Evolutionary conservation across 2,888 invertebrate species (phyloP), one percentile per base, ranked within the genome.

Genomic region (Tenthredo amoena): DNA sequence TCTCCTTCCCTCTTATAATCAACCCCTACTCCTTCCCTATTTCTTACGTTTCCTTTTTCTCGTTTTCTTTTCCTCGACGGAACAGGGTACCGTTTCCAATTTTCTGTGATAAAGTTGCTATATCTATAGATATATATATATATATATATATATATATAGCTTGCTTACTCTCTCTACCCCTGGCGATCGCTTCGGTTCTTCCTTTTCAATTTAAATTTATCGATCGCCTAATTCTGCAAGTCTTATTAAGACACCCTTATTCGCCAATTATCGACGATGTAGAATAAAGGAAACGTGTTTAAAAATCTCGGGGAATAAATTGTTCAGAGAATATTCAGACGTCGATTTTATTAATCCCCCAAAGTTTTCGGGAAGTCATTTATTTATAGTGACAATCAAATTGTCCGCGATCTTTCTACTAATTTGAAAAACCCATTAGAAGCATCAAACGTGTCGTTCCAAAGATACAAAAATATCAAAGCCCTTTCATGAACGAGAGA

Each of bases 31-130:
- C 6, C 34, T 31, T 50, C 1, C 34, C 2, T 50, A 6, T 31
- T 31, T 55, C 26, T 55, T 55, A 18, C 15, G 0, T 26, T 31
- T 77, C 6, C 12, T 31, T 77, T 50, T 55, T 84, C 62, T 31
- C 79, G 71, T 84, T 76, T 55, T 82, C 86, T 87, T 55, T 81
- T 76, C 43, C 26, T 26, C 18, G 50, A 50, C 6, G 50, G 6
- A 50, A 50, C 50, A n/a, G 18, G 18, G 6, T n/a, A n/a, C 18
- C 3, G 50, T n/a, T 50, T n/a, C 50, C 50, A 50, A 50, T 50
- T 50, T 50, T 50, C 50, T 50, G 50, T 18, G 50, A 47, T 50
- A 50, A 0, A 18, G 18, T 50, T n/a, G 18, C 50, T 50, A 6
- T 6, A 50, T 18, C 5, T 47, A 15, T 47, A 47, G 12, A 4